A percentile compares a stretch with the other conserved stretches of the same genome.
Conservation (phyloP, 2,888 invertebrate species). For the Dynastes maya region DNA sequence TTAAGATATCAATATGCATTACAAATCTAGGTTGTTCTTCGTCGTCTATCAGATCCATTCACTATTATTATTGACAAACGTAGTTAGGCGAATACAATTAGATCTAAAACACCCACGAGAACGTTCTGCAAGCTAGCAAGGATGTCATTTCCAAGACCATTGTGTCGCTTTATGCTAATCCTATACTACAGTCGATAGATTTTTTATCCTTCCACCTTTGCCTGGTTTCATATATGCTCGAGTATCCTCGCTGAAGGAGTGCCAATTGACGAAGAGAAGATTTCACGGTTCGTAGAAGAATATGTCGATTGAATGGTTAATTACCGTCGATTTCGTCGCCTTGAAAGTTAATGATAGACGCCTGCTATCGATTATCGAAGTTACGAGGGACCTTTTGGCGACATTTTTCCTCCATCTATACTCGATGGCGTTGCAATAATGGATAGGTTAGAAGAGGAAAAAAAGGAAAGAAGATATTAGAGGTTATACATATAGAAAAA, state of each 20-base stretch:
- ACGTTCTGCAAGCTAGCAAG: constrained; percentile 7
- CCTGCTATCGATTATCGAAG: no score
- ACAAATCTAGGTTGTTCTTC: no score
- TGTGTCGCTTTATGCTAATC: constrained; percentile 1
- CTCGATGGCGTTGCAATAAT: no score
- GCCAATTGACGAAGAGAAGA: not conserved
- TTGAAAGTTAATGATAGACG: constrained; percentile 28
- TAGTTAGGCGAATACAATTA: constrained; percentile 9
- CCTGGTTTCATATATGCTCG: not conserved
- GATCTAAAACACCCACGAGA: constrained; percentile 14
- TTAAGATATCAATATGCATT: no score
- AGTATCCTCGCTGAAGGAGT: not conserved
- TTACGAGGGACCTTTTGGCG: constrained; percentile 1
- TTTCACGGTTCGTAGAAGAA: constrained; percentile 2
- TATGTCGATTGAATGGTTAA: constrained; percentile 2
- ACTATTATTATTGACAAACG: not conserved
- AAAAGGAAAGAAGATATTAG: not conserved
- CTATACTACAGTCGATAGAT: not conserved
- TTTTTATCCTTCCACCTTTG: not conserved
- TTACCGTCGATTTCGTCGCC: constrained; percentile 25
- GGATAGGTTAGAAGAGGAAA: not conserved
- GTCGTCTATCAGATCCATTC: no score
- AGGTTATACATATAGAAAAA: not conserved
- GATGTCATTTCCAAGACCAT: constrained; percentile 23
- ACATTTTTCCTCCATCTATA: not conserved